phyloP scores from a whole-genome alignment of 2,113 vertebrate species.

The Pica pica region DNA sequence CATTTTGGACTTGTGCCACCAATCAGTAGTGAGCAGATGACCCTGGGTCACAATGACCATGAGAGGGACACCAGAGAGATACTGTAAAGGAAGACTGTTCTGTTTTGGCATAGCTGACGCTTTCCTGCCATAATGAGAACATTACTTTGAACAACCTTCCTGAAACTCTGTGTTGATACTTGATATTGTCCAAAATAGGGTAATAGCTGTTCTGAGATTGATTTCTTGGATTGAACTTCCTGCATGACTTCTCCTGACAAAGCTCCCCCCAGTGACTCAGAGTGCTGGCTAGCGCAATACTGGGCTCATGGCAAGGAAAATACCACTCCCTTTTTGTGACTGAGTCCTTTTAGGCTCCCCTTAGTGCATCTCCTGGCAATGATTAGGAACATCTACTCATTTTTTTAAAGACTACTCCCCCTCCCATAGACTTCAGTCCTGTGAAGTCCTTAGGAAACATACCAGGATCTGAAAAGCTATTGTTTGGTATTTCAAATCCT shows the following conservation, averaged over 20 bases:
- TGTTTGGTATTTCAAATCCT: slow-evolving; percentile 60
- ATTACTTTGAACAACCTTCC: neutral
- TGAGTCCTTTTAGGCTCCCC: slow-evolving; percentile 37
- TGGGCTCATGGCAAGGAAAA: slow-evolving; percentile 41
- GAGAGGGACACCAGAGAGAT: neutral
- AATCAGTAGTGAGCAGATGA: neutral
- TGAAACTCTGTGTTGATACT: neutral
- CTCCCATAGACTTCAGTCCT: slow-evolving; percentile 38
- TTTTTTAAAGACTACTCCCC: slow-evolving; percentile 40
- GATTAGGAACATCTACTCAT: slow-evolving; percentile 54
- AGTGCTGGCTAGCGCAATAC: neutral
- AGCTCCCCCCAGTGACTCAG: slow-evolving; percentile 28
- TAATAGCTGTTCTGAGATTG: neutral
- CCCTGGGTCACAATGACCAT: neutral
- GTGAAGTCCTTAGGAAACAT: slow-evolving; percentile 61
- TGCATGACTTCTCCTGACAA: neutral
- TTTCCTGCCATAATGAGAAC: neutral
- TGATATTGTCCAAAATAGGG: neutral
- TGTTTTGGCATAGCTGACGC: neutral
- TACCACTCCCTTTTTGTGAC: slow-evolving; percentile 33
- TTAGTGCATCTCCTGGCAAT: slow-evolving; percentile 67
- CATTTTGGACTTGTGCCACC: neutral
- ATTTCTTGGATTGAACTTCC: neutral
- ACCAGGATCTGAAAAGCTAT: slow-evolving; percentile 61
- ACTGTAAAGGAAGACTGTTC: neutral